These are phyloP conservation scores for Amiota communis DNA, from an alignment of 2,888 invertebrate species.

Conservation along the genomic window DNA sequence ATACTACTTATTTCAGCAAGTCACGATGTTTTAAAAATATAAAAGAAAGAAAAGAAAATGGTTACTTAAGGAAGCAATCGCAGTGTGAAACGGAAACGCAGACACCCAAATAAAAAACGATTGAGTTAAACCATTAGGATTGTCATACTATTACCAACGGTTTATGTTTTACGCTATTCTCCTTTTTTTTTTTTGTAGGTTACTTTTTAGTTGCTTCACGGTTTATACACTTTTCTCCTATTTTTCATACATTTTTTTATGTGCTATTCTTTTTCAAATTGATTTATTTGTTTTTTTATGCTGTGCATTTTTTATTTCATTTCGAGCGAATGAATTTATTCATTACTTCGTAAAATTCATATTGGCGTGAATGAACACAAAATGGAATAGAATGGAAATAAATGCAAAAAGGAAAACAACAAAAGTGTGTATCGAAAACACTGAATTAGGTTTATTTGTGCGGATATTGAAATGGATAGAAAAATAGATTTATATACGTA, in stretches of 20 bases:
- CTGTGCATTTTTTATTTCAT: constrained; percentile 21
- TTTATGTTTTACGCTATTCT: constrained; percentile 11
- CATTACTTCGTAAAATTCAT: constrained; percentile 23
- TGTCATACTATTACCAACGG: constrained; percentile 28
- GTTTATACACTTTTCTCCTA: not conserved
- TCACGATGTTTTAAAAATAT: not conserved
- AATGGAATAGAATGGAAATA: not conserved
- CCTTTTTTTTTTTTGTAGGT: not conserved
- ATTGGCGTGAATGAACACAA: not conserved
- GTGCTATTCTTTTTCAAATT: constrained; percentile 8
- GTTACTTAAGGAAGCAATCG: not conserved
- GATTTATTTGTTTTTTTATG: constrained; percentile 31
- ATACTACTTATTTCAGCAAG: too few species aligned
- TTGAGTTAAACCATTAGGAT: constrained; percentile 27
- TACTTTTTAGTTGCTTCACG: not conserved
- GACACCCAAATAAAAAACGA: constrained; percentile 22
- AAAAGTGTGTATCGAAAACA: not conserved
- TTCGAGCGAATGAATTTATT: constrained; percentile 27
- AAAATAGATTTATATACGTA: not conserved
- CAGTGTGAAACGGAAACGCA: not conserved
- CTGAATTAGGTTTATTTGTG: constrained; percentile 29
- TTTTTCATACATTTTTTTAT: not conserved
- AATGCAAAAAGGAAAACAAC: not conserved
- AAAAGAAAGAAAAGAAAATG: not conserved
- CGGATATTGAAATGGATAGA: constrained; percentile 28